Percentiles rank a stretch among this genome's conserved stretches.
These are phyloP conservation scores for Brachyrhaphis roseni DNA, from an alignment of 2,797 vertebrate species.

Conservation along the genomic window DNA sequence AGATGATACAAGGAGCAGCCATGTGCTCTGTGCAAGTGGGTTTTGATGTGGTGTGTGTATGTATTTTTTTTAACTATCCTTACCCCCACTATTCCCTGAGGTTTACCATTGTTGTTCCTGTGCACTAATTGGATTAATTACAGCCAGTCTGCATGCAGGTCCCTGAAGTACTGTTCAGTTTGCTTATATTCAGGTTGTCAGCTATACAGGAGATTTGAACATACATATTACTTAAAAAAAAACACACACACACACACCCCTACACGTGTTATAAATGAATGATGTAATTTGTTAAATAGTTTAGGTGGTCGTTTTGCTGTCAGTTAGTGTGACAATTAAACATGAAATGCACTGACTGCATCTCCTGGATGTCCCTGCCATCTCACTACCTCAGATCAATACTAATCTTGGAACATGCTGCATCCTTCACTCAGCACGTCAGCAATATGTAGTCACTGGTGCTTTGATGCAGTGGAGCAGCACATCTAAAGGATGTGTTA, in stretches of 20 bases:
- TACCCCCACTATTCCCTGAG: conserved; percentile 26
- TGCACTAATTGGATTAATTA: conserved; percentile 69
- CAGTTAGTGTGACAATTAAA: neutral
- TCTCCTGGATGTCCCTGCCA: neutral
- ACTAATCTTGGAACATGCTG: neutral
- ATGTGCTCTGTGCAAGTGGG: conserved; percentile 32
- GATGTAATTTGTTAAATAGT: neutral
- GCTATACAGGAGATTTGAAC: conserved; percentile 1
- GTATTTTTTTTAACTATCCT: conserved; percentile 32
- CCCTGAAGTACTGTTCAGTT: conserved; percentile 31
- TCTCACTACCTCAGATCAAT: neutral
- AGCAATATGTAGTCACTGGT: neutral
- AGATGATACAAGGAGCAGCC: conserved; percentile 24
- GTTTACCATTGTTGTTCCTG: conserved; percentile 42
- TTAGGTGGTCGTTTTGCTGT: neutral
- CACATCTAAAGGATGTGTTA: conserved; percentile 2
- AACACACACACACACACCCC: conserved; percentile 3
- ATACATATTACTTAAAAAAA: neutral
- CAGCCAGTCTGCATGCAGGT: conserved; percentile 30
- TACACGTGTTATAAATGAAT: neutral
- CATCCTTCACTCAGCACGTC: conserved; percentile 5
- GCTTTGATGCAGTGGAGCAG: conserved; percentile 3
- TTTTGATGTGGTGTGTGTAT: conserved; percentile 34
- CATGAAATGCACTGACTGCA: neutral
- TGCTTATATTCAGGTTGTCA: conserved; percentile 18